Percentiles rank a stretch among this genome's conserved stretches.
Evolutionary conservation across 2,888 invertebrate genomes (phyloP).

Genomic region (Hyposoter dolosus): DNA sequence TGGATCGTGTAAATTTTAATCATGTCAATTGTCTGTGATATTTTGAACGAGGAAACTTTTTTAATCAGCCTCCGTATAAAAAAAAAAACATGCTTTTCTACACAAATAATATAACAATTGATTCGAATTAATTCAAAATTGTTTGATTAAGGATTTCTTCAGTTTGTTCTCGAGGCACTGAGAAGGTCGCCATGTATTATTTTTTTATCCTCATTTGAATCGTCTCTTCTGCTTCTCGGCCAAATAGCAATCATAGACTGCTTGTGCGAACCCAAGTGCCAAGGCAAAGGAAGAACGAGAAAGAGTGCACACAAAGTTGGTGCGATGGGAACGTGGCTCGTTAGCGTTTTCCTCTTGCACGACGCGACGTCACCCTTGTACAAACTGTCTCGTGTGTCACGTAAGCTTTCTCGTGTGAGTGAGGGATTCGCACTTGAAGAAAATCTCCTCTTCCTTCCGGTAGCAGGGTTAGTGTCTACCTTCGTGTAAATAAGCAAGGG

Average conservation of each 20-base stretch:
- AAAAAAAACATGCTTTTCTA: too few relatives aligned
- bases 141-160: neutral
- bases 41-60: neutral
- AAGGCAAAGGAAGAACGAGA: slow-evolving; percentile 21
- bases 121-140: neutral
- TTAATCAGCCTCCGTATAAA: too few relatives aligned
- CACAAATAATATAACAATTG: neutral
- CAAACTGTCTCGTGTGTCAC: slow-evolving; percentile 21
- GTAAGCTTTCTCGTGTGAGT: slow-evolving; percentile 2
- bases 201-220: slow-evolving; percentile 37
- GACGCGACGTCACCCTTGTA: slow-evolving; percentile 28
- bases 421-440: slow-evolving; percentile 60
- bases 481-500: slow-evolving; percentile 8
- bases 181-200: neutral
- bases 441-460: slow-evolving; percentile 52
- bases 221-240: slow-evolving; percentile 11
- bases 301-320: slow-evolving; percentile 25
- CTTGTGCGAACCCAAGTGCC: slow-evolving; percentile 41
- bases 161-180: neutral
- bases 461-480: slow-evolving; percentile 40
- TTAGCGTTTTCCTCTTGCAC: slow-evolving; percentile 70
- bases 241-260: slow-evolving; percentile 24
- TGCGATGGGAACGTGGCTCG: slow-evolving; percentile 78
- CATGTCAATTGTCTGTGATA: neutral
- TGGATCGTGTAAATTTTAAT: neutral